Evolutionary conservation across 2,113 vertebrate genomes (phyloP).

Genomic region (Crotalus viridis): DNA sequence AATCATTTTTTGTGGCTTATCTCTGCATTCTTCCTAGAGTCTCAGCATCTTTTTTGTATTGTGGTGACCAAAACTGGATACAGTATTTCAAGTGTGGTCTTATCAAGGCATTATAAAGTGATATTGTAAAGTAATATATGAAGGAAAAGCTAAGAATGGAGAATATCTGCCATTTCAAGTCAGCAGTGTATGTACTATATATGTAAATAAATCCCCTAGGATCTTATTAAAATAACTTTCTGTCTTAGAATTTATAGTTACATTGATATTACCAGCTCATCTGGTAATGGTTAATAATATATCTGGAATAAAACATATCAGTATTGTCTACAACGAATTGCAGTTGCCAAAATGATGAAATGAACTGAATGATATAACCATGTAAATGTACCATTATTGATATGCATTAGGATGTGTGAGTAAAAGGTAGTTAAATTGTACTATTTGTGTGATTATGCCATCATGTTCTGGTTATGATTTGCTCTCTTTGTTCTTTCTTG

Average conservation of each 20-base stretch:
- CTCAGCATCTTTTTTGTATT: not conserved
- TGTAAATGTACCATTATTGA: not conserved
- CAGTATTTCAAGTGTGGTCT: not conserved
- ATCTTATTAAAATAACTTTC: not conserved
- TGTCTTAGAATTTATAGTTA: not conserved
- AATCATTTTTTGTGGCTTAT: not conserved
- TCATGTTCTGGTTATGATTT: not conserved
- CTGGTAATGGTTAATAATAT: not conserved
- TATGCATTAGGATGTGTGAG: not conserved
- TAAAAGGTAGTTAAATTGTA: not conserved
- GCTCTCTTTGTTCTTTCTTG: not conserved
- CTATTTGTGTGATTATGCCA: not conserved
- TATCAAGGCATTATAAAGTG: not conserved
- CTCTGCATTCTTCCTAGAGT: not conserved
- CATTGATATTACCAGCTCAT: not conserved
- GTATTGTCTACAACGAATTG: not conserved
- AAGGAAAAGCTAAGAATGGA: not conserved
- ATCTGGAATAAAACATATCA: not conserved
- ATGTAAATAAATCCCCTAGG: not conserved
- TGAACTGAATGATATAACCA: not conserved
- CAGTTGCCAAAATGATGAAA: not conserved
- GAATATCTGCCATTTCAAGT: not conserved
- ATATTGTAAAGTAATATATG: not conserved
- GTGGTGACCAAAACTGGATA: not conserved
- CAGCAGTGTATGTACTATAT: not conserved